Percentiles rank a stretch among this genome's conserved stretches.
phyloP scores from a whole-genome alignment of 2,888 invertebrate genomes.

The Caenorhabditis sulstoni region DNA sequence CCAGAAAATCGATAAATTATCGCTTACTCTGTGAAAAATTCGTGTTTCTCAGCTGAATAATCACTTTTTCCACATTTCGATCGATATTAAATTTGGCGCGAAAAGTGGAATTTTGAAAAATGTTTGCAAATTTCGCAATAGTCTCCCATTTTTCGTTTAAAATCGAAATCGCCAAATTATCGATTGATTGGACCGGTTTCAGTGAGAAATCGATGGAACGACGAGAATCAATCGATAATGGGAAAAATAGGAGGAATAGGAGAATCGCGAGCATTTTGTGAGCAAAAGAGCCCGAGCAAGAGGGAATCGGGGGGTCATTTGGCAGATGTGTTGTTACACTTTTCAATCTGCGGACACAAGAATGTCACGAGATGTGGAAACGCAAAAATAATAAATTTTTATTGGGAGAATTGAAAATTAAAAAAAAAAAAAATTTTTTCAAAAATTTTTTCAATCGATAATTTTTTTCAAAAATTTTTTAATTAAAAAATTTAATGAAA shows the following conservation, averaged over 20 bases:
- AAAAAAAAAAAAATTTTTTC: no score
- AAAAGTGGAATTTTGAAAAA: no score
- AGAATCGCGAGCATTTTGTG: conserved; percentile 6
- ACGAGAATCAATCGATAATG: background rate
- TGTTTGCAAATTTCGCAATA: conserved; percentile 13
- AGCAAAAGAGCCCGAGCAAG: no score
- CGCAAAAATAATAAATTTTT: no score
- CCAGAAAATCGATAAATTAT: background rate
- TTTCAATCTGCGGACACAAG: no score
- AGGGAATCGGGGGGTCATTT: no score
- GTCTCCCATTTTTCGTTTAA: conserved; percentile 7
- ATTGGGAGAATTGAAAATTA: no score
- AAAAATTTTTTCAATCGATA: no score
- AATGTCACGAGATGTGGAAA: no score
- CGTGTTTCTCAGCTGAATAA: background rate
- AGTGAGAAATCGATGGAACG: conserved; percentile 19
- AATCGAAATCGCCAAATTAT: background rate
- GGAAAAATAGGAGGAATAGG: background rate
- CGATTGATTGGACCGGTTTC: background rate
- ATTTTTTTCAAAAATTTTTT: no score
- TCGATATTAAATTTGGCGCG: no score
- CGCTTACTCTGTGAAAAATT: conserved; percentile 15
- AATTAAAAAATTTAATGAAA: background rate
- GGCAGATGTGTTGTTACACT: no score
- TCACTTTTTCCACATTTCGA: background rate